Evolutionary conservation across 2,113 vertebrate species (phyloP).

Genomic region (Ctenomys sociabilis): DNA sequence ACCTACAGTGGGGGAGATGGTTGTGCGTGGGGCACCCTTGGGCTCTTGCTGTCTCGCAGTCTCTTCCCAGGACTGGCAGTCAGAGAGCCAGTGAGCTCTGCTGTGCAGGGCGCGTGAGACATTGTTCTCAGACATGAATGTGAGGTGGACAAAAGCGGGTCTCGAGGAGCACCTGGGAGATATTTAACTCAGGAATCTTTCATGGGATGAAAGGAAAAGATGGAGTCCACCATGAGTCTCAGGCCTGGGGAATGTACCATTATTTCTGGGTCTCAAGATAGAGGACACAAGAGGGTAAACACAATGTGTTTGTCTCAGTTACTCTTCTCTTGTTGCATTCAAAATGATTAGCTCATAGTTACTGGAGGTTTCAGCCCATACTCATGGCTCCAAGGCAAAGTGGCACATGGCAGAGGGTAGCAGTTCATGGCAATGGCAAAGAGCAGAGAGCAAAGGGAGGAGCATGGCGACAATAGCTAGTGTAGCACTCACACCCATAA

Average conservation of each 20-base stretch:
- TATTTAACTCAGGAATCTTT: not conserved
- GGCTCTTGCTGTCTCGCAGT: not conserved
- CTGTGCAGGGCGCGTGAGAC: fast-evolving
- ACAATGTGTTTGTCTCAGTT: too few species aligned
- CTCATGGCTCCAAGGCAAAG: too few species aligned
- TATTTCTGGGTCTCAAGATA: not conserved
- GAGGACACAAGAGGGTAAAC: not conserved
- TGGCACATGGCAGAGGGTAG: too few species aligned
- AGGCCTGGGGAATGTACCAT: not conserved
- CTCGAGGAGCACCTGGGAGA: not conserved
- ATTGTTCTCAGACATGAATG: not conserved
- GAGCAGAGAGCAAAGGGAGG: too few species aligned
- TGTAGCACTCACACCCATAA: too few species aligned
- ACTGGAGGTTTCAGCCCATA: too few species aligned
- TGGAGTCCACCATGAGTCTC: not conserved
- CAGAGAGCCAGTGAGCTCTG: not conserved
- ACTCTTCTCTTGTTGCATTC: too few species aligned
- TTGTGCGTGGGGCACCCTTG: too few species aligned
- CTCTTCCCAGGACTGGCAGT: not conserved
- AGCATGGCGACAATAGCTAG: too few species aligned
- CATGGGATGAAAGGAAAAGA: not conserved
- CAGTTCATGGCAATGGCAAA: too few species aligned
- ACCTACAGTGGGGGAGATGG: not conserved
- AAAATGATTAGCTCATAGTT: too few species aligned
- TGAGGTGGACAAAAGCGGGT: not conserved